phyloP scores from a whole-genome alignment of 2,888 invertebrate species.

The Cheilosia soror region DNA sequence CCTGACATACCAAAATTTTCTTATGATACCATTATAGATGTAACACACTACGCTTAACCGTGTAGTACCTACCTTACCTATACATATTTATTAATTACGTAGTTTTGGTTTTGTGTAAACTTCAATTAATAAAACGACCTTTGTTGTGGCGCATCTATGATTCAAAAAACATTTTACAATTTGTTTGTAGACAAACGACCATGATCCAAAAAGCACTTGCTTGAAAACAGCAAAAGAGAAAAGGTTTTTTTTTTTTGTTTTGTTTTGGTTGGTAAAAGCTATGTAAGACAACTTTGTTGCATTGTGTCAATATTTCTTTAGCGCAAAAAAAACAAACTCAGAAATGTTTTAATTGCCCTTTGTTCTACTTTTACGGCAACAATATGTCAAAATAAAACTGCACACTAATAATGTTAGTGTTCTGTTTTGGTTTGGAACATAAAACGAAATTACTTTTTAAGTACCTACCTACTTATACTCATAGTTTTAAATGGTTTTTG shows the following conservation, averaged over 20 bases:
- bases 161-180: slow-evolving; percentile 17
- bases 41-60: no score
- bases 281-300: slow-evolving; percentile 40
- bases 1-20: background rate
- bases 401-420: background rate
- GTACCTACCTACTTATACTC: no score
- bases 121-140: slow-evolving; percentile 27
- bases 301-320: slow-evolving; percentile 20
- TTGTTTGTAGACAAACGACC: slow-evolving; percentile 40
- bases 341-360: slow-evolving; percentile 24
- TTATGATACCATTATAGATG: no score
- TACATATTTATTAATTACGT: background rate
- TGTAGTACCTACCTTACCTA: no score
- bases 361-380: slow-evolving; percentile 1
- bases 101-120: slow-evolving; percentile 17
- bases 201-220: slow-evolving; percentile 43
- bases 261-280: slow-evolving; percentile 2
- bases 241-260: slow-evolving; percentile 9
- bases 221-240: slow-evolving; percentile 41
- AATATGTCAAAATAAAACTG: background rate
- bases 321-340: background rate
- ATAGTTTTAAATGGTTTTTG: no score
- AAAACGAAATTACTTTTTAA: background rate
- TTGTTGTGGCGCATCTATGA: slow-evolving; percentile 12
- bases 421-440: slow-evolving; percentile 11